Percentiles rank a stretch among this genome's conserved stretches.
Conservation (phyloP, 2,113 vertebrate genomes). For the Caranx melampygus region DNA sequence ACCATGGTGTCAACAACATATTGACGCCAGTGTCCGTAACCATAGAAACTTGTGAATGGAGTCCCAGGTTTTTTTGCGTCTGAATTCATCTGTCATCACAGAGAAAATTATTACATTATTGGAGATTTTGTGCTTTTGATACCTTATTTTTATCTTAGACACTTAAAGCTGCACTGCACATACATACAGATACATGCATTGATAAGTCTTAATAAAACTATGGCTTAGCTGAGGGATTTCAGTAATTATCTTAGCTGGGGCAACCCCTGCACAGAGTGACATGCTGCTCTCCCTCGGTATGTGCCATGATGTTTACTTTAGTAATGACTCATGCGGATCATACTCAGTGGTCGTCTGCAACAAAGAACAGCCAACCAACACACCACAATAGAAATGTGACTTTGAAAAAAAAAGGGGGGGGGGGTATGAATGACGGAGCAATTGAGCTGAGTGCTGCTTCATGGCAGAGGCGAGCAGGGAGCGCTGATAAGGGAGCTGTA, state of each 20-base stretch:
- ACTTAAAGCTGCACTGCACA: not conserved
- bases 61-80: conserved; percentile 28
- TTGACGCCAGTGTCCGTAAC: conserved; percentile 60
- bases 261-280: conserved; percentile 52
- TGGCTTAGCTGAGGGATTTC: conserved; percentile 39
- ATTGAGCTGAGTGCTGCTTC: conserved; percentile 67
- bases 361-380: conserved; percentile 69
- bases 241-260: conserved; percentile 46
- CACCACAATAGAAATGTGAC: conserved; percentile 69
- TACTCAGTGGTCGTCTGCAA: conserved; percentile 58
- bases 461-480: conserved; percentile 51
- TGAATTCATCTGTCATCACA: conserved; percentile 28
- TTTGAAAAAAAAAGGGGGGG: conserved; percentile 30
- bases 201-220: conserved; percentile 24
- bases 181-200: not conserved
- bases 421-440: conserved; percentile 67
- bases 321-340: conserved; percentile 71
- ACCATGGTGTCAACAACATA: conserved; percentile 57
- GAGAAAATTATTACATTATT: conserved; percentile 1
- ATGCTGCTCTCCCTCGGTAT: conserved; percentile 51
- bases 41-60: conserved; percentile 71
- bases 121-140: not conserved
- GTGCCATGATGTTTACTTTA: conserved; percentile 66
- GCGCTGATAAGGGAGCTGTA: conserved; percentile 67
- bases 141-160: conserved; percentile 4